phyloP scores from a whole-genome alignment of 2,113 vertebrate species.

The Melospiza melodia region DNA sequence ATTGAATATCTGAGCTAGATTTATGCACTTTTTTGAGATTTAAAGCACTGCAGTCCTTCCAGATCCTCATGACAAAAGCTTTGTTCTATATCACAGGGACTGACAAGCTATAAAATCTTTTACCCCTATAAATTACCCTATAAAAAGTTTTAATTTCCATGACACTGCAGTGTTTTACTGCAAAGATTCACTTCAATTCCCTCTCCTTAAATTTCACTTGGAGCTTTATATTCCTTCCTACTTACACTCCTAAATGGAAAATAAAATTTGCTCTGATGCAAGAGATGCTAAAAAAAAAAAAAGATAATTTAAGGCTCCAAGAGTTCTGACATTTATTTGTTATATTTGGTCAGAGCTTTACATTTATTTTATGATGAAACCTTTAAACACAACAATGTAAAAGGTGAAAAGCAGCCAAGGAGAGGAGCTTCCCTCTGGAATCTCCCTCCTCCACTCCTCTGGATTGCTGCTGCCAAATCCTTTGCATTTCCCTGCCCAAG shows the following conservation, averaged over 20 bases:
- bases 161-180: slow-evolving; percentile 4
- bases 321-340: slow-evolving; percentile 40
- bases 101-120: not conserved
- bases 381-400: not conserved
- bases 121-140: not conserved
- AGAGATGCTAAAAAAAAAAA: not conserved
- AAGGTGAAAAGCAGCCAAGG: not conserved
- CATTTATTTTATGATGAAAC: not conserved
- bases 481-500: not conserved
- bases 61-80: not conserved
- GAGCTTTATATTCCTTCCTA: slow-evolving; percentile 12
- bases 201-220: slow-evolving; percentile 42
- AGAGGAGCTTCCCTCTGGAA: not conserved
- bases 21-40: not conserved
- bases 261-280: slow-evolving; percentile 22
- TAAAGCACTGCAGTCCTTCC: not conserved
- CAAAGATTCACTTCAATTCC: slow-evolving; percentile 9
- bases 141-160: slow-evolving; percentile 48
- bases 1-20: not conserved
- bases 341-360: not conserved
- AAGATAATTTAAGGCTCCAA: slow-evolving; percentile 23
- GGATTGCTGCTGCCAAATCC: not conserved
- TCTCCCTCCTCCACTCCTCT: too few species aligned
- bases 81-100: not conserved
- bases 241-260: slow-evolving; percentile 16